A percentile compares a stretch with the other conserved stretches of the same genome.
Conservation (phyloP, 2,113 vertebrate genomes). For the Cervus canadensis region DNA sequence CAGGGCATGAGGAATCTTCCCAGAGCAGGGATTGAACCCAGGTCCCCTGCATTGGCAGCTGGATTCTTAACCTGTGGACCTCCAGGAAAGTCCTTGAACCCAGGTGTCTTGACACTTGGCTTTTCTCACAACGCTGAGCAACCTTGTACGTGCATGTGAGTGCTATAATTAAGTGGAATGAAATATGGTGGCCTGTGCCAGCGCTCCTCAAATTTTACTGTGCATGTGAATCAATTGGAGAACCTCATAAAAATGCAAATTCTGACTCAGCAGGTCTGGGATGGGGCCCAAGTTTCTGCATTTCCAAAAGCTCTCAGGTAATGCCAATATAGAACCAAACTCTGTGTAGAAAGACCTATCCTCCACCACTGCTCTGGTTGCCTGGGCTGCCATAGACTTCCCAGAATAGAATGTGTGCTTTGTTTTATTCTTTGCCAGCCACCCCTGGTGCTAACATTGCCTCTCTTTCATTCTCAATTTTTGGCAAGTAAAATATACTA, state of each 20-base stretch:
- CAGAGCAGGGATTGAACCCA: not conserved
- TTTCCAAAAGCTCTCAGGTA: not conserved
- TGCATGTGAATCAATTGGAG: not conserved
- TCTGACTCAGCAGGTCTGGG: not conserved
- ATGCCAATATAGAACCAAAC: not conserved
- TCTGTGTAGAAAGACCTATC: too few species aligned
- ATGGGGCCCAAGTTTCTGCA: not conserved
- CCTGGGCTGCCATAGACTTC: not conserved
- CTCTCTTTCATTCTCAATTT: not conserved
- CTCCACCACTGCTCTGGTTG: not conserved
- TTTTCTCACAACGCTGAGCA: not conserved
- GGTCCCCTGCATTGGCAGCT: not conserved
- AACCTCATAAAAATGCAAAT: not conserved
- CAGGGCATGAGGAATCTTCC: not conserved
- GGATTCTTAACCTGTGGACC: not conserved
- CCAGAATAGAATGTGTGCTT: not conserved
- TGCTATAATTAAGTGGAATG: not conserved
- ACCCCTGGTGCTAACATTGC: not conserved
- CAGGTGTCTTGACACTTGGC: not conserved
- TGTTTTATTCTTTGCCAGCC: not conserved
- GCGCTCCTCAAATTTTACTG: not conserved
- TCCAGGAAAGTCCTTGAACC: not conserved
- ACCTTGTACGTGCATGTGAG: fast-evolving
- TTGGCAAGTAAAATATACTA: not conserved
- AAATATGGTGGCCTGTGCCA: not conserved